Evolutionary conservation across 2,113 vertebrate genomes (phyloP).

Genomic region (Bos javanicus): DNA sequence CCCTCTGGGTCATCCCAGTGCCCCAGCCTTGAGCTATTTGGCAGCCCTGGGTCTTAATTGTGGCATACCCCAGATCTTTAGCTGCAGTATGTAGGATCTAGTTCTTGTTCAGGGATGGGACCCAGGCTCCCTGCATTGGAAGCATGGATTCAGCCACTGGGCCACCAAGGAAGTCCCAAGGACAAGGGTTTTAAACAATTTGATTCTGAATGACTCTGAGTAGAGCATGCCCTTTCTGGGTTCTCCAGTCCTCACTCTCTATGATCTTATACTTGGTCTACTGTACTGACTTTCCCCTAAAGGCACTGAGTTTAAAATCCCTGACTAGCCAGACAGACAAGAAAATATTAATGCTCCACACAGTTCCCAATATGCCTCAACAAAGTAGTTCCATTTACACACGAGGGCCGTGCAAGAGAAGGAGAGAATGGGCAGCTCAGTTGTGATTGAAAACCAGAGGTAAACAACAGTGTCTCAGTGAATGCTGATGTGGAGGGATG

Average conservation of each 20-base stretch:
- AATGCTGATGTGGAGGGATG: not conserved
- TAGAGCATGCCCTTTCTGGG: not conserved
- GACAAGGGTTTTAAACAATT: not conserved
- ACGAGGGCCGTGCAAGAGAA: not conserved
- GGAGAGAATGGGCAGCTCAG: not conserved
- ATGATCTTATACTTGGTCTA: not conserved
- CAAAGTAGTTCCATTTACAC: not conserved
- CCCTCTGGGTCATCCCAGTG: not conserved
- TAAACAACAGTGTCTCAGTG: not conserved
- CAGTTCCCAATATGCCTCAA: not conserved
- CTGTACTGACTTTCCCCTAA: not conserved
- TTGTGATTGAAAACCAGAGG: not conserved
- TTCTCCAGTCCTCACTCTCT: not conserved
- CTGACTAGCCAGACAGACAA: not conserved
- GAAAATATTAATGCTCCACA: not conserved
- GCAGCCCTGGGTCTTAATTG: not conserved
- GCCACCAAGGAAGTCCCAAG: not conserved
- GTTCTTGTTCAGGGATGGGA: not conserved
- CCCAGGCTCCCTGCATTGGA: not conserved
- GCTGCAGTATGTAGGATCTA: not conserved
- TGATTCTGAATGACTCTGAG: not conserved
- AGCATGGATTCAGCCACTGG: not conserved
- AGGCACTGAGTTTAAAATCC: not conserved
- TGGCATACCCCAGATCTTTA: not conserved
- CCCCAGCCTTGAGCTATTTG: not conserved